These are phyloP conservation scores for Polylopha cassiicola DNA, from an alignment of 2,888 invertebrate genomes.

Conservation along the genomic window DNA sequence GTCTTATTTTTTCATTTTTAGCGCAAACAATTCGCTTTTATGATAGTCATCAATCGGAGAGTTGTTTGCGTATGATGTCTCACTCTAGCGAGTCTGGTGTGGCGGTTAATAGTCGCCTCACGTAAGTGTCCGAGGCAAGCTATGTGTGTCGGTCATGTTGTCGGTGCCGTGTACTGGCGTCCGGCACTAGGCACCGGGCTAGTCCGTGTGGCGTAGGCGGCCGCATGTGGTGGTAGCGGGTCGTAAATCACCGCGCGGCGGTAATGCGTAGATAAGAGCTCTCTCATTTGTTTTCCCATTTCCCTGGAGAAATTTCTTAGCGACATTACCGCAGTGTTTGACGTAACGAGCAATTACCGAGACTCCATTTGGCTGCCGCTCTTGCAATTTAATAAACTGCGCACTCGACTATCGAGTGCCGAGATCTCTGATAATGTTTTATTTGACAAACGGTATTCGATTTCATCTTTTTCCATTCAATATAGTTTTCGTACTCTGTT, in stretches of 20 bases:
- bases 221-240: slow-evolving; percentile 53
- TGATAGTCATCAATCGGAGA: too few relatives aligned
- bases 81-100: too few relatives aligned
- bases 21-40: too few relatives aligned
- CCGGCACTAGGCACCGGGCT: not conserved
- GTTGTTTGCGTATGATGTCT: too few relatives aligned
- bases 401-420: too few relatives aligned
- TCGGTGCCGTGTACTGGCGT: too few relatives aligned
- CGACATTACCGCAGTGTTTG: slow-evolving; percentile 60
- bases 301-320: slow-evolving; percentile 70
- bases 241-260: slow-evolving; percentile 67
- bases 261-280: slow-evolving; percentile 74
- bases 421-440: slow-evolving; percentile 10
- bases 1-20: slow-evolving; percentile 16
- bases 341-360: slow-evolving; percentile 60
- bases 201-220: slow-evolving; percentile 23
- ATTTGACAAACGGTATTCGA: slow-evolving; percentile 15
- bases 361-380: slow-evolving; percentile 25
- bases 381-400: slow-evolving; percentile 20
- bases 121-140: too few relatives aligned
- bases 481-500: slow-evolving; percentile 2
- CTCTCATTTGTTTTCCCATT: slow-evolving; percentile 74
- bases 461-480: slow-evolving; percentile 5
- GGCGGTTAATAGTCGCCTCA: too few relatives aligned
- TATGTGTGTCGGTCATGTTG: too few relatives aligned